Conservation (phyloP, 2,113 vertebrate genomes). For the Choloepus hoffmanni region DNA sequence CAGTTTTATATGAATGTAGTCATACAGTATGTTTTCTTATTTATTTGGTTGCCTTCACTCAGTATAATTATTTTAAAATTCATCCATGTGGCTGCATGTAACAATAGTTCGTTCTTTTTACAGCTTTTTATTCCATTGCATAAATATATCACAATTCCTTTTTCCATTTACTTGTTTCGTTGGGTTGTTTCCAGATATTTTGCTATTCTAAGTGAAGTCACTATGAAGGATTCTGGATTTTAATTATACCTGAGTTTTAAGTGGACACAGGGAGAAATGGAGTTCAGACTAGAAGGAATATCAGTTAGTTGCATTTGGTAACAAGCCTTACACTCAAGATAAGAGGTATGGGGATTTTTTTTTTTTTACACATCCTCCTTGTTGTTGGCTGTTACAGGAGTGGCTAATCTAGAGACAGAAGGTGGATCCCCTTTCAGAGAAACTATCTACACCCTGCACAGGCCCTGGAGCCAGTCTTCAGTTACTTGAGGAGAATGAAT, state of each 20-base stretch:
- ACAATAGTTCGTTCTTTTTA: neutral
- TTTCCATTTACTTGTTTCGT: neutral
- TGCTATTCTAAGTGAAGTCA: neutral
- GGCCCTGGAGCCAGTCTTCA: neutral
- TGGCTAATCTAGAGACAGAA: neutral
- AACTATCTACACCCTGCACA: neutral
- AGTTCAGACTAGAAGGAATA: neutral
- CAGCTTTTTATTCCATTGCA: neutral
- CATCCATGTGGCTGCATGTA: neutral
- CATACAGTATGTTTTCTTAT: neutral
- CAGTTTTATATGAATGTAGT: neutral
- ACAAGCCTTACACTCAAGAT: neutral
- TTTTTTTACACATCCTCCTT: neutral
- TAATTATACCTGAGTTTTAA: neutral
- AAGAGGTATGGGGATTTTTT: neutral
- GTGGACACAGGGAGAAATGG: neutral
- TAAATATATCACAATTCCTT: neutral
- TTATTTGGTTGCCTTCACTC: neutral
- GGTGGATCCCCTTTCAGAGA: neutral
- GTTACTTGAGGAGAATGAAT: neutral
- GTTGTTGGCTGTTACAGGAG: neutral
- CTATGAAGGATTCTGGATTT: neutral
- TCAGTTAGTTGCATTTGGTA: neutral
- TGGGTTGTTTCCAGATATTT: neutral
- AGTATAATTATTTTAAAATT: constrained; percentile 21